Evolutionary conservation across 2,797 vertebrate species (phyloP).

Genomic region (Decapterus maruadsi): DNA sequence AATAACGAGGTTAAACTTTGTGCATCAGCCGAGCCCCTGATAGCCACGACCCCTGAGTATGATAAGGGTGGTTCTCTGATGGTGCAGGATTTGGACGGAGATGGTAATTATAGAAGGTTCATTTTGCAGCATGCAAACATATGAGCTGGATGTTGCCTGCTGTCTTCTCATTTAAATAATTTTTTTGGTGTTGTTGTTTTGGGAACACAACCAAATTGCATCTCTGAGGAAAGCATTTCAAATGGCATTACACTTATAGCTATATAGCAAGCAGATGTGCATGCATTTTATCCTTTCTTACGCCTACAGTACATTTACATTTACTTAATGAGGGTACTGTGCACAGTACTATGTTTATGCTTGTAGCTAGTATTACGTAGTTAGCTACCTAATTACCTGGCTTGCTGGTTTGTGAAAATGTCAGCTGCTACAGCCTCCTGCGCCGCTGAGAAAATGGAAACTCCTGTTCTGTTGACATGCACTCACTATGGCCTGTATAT

Average conservation of each 20-base stretch:
- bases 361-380: slow-evolving; percentile 73
- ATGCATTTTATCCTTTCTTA: slow-evolving; percentile 53
- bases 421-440: slow-evolving; percentile 72
- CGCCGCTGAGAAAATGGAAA: slow-evolving; percentile 57
- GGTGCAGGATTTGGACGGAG: slow-evolving; percentile 45
- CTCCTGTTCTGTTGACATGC: slow-evolving; percentile 40
- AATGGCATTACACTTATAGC: slow-evolving; percentile 44
- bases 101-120: slow-evolving; percentile 50
- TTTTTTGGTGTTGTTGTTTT: slow-evolving; percentile 28
- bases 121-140: slow-evolving; percentile 39
- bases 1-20: slow-evolving; percentile 55
- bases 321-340: slow-evolving; percentile 74
- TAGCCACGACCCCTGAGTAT: slow-evolving; percentile 34
- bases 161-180: slow-evolving; percentile 48
- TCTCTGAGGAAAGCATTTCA: slow-evolving; percentile 54
- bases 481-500: slow-evolving; percentile 43
- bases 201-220: slow-evolving; percentile 47
- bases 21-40: slow-evolving; percentile 41
- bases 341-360: slow-evolving; percentile 66
- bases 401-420: slow-evolving; percentile 82
- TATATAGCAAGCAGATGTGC: slow-evolving; percentile 70
- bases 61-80: slow-evolving; percentile 57
- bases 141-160: slow-evolving; percentile 44
- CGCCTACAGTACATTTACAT: slow-evolving; percentile 73
- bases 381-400: slow-evolving; percentile 81